These are phyloP conservation scores for Anthonomus grandis DNA, from an alignment of 1,140 invertebrate species.

Conservation along the genomic window DNA sequence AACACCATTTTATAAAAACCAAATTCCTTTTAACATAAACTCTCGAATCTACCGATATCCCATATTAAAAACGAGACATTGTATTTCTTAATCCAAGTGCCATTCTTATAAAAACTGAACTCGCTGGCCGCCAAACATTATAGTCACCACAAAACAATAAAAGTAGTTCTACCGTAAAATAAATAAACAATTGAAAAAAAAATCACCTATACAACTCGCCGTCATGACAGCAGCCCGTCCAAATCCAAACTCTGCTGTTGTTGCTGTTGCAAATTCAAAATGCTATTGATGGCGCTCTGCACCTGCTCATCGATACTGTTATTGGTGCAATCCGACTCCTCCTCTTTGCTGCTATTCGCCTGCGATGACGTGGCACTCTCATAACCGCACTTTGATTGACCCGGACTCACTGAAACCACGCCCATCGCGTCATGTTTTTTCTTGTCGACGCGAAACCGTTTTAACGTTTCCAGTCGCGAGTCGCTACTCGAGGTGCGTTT, in stretches of 20 bases:
- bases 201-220: slow-evolving; percentile 37
- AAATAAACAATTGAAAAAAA: too few relatives aligned
- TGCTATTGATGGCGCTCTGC: slow-evolving; percentile 74
- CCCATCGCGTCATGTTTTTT: slow-evolving; percentile 29
- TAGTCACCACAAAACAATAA: too few relatives aligned
- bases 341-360: slow-evolving; percentile 30
- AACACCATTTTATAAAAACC: too few relatives aligned
- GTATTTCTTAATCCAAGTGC: too few relatives aligned
- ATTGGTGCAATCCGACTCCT: slow-evolving; percentile 47
- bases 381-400: slow-evolving; percentile 24
- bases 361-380: slow-evolving; percentile 23
- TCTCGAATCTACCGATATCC: too few relatives aligned
- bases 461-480: slow-evolving; percentile 43
- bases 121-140: too few relatives aligned
- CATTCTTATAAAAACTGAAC: too few relatives aligned
- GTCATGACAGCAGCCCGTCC: slow-evolving; percentile 49
- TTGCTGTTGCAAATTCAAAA: slow-evolving; percentile 63
- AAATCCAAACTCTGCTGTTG: slow-evolving; percentile 34
- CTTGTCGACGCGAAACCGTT: slow-evolving; percentile 48
- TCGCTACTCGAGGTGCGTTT: slow-evolving; percentile 41
- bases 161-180: too few relatives aligned
- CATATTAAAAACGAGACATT: too few relatives aligned
- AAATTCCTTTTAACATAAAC: too few relatives aligned
- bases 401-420: slow-evolving; percentile 17
- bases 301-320: slow-evolving; percentile 72